Conservation (phyloP, 1,140 invertebrate genomes). For the Hyles vespertilio region DNA sequence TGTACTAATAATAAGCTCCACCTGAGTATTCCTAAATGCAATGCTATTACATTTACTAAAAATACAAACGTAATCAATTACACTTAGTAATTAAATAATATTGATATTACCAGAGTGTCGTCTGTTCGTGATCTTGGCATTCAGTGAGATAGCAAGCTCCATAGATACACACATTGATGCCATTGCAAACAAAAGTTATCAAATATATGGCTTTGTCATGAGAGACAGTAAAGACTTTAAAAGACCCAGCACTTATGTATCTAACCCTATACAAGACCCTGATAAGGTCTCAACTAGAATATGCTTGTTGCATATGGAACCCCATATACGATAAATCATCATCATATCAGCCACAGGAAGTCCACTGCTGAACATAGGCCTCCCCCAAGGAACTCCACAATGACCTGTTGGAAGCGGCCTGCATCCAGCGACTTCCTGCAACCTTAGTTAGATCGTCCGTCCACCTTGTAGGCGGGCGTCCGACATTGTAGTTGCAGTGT, state of each 20-base stretch:
- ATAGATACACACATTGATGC: slow-evolving; percentile 9
- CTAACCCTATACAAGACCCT: slow-evolving; percentile 17
- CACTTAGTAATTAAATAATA: slow-evolving; percentile 1
- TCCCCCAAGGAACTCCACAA: no score
- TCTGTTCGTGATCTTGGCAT: slow-evolving; percentile 10
- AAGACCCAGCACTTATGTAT: slow-evolving; percentile 8
- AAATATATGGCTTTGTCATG: slow-evolving; percentile 21
- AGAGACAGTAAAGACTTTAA: slow-evolving; percentile 10
- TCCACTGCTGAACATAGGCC: no score
- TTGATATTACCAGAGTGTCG: not conserved
- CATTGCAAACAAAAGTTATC: slow-evolving; percentile 15
- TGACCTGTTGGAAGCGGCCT: not conserved
- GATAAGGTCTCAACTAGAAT: slow-evolving; percentile 17
- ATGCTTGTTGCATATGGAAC: slow-evolving; percentile 19
- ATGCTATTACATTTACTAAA: slow-evolving; percentile 21
- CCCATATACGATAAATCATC: slow-evolving; percentile 13
- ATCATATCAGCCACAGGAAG: no score
- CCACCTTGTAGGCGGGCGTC: no score
- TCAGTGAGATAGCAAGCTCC: not conserved
- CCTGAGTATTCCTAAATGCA: slow-evolving; percentile 27
- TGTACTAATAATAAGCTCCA: slow-evolving; percentile 25
- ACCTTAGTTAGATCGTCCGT: no score
- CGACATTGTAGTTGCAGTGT: no score
- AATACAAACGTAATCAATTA: slow-evolving; percentile 7
- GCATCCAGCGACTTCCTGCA: no score